Evolutionary conservation across 2,888 invertebrate genomes (phyloP), one percentile per base, ranked within the genome.

Genomic region (Polymixis lichenea): DNA sequence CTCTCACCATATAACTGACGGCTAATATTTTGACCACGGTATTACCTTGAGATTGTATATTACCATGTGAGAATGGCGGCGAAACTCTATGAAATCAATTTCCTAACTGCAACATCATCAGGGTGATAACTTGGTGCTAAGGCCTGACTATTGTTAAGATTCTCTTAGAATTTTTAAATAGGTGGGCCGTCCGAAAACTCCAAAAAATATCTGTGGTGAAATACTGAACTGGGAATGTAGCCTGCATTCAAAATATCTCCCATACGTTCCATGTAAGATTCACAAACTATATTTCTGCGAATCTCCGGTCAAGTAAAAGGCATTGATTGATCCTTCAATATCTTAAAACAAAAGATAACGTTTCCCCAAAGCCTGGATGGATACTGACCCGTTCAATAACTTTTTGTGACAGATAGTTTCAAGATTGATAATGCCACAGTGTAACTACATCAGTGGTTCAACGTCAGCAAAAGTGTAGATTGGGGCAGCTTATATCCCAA

Each of bases 401-500:
- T 83, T 78, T 80, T 84, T 83, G 67, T 65, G 84, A 79, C 67
- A 79, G 49, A 84, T 72, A 65, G 38, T 72, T 60, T 49, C 58
- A 68, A 68, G 72, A 80, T 72, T 84, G 84, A 79, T 80, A 72
- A 61, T 49, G 7, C 80, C 64, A 80, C 58, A 76, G 76, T 46
- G 1, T 80, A 49, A 43, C 15, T 4, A 43, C n/a, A 5, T 51
- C 38, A 75, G 75, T 49, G 5, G 25, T 46, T 77, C 46, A 77
- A 62, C 38, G 43, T 43, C 1, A 43, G 43, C 8, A 43, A 43
- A 43, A 8, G 43, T 43, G 8, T 8, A 43, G 43, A 43, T 43
- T 9, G 9, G 6, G 11, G 28, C 9, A 19, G 8, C 8, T 25
- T 65, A 13, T 25, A 3, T 22, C 13, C 0, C 1, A 3, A 19